phyloP scores from a whole-genome alignment of 2,797 vertebrate species.

The Hoplostethus mediterraneus region DNA sequence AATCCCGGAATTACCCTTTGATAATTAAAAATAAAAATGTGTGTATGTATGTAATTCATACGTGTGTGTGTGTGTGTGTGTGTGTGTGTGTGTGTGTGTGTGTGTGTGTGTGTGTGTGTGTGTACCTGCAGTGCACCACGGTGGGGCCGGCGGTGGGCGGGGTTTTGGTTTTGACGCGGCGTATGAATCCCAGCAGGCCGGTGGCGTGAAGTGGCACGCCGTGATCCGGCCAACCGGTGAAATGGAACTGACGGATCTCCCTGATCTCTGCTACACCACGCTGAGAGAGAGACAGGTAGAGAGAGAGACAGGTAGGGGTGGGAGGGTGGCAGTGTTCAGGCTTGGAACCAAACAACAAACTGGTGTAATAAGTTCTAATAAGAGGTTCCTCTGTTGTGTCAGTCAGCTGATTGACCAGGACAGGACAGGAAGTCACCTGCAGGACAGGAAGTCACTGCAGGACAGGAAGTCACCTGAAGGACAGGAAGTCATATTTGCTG shows the following conservation, averaged over 20 bases:
- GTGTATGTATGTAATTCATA: too few species aligned
- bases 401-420: too few species aligned
- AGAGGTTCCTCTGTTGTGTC: too few species aligned
- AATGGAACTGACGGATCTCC: conserved; percentile 97
- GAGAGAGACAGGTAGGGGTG: neutral
- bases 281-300: conserved; percentile 67
- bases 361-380: too few species aligned
- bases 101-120: neutral
- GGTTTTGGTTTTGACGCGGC: conserved; percentile 93
- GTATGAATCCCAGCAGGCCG: conserved; percentile 93
- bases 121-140: conserved; percentile 95
- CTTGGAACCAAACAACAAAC: too few species aligned
- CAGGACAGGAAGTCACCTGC: too few species aligned
- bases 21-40: neutral
- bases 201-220: conserved; percentile 96
- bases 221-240: conserved; percentile 97
- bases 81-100: too few species aligned
- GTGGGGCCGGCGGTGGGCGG: conserved; percentile 91
- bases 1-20: too few species aligned
- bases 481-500: too few species aligned
- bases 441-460: too few species aligned
- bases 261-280: conserved; percentile 94
- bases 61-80: neutral
- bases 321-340: neutral
- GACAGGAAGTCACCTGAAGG: too few species aligned